Conservation (phyloP, 2,797 vertebrate species). For the Acanthis flammea region DNA sequence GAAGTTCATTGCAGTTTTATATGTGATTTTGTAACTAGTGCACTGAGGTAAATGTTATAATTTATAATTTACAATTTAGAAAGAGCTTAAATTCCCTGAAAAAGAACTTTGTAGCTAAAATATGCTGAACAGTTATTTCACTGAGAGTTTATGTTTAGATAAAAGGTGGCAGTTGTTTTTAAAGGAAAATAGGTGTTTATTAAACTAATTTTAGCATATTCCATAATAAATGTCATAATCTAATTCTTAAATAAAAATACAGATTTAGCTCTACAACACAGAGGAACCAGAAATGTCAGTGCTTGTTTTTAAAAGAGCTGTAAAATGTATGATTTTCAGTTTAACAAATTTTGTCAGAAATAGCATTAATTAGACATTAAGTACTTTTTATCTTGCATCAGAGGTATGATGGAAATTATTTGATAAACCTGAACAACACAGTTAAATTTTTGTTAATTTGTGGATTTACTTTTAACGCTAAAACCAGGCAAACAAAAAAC, state of each 20-base stretch:
- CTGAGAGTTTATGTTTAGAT: not conserved
- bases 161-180: not conserved
- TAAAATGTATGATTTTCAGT: not conserved
- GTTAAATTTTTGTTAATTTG: not conserved
- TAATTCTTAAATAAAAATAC: not conserved
- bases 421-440: not conserved
- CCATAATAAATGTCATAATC: not conserved
- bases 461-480: not conserved
- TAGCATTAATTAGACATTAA: not conserved
- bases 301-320: not conserved
- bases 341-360: not conserved
- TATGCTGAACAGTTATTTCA: not conserved
- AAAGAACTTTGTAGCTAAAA: not conserved
- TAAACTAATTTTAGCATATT: not conserved
- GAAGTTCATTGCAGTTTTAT: not conserved
- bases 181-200: not conserved
- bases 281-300: not conserved
- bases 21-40: not conserved
- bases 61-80: not conserved
- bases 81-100: not conserved
- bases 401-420: not conserved
- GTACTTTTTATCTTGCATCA: not conserved
- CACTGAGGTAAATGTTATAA: not conserved
- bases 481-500: not conserved
- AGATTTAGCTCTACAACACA: not conserved